Base-by-base conservation (phyloP, 2,797 vertebrate species). In the Hipposideros larvatus region DNA sequence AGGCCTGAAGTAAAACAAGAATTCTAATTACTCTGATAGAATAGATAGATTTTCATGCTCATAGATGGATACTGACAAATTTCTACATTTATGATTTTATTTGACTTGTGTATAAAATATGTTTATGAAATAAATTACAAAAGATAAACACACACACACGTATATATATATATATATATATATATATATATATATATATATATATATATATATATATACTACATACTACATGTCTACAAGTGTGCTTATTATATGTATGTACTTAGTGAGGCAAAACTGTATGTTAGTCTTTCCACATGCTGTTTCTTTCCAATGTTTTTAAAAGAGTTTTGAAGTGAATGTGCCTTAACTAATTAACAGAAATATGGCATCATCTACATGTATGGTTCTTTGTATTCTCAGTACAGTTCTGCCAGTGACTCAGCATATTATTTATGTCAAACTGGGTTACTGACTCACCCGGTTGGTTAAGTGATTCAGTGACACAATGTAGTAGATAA, bases 391-490 rank as follows among this genome's bases (percentile, higher is more conserved):
- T 82, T 88, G n/a, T 92, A n/a, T 66, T 78, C 61, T 95, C 28
- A 19, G 13, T 3, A 59, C 2, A 48, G 43, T 51, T 92, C 41
- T 90, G 2, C 43, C 71, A 19, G 41, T 63, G 65, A 93, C 16
- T 94, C 70, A 82, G 51, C 43, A 11, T 9, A n/a, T 14, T n/a
- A 28, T 43, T 77, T 43, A 43, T 65, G 48, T 73, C 74, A 65
- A 8, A n/a, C 2, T 16, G 37, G 28, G 37, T 71, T 87, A 79
- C n/a, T 87, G 84, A 94, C 63, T 90, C 66, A 28, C 6, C 37
- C 55, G 19, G 26, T 79, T 89, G 61, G 75, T 57, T 78, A 89
- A 91, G 11, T 84, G 87, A 94, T 74, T 95, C 90, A 85, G 1
- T 48, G 34, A 46, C 15, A 77, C 48, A 80, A 85, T 31, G 53